These are phyloP conservation scores for Macrosteles quadrilineatus DNA, from an alignment of 1,140 invertebrate species.

Conservation along the genomic window DNA sequence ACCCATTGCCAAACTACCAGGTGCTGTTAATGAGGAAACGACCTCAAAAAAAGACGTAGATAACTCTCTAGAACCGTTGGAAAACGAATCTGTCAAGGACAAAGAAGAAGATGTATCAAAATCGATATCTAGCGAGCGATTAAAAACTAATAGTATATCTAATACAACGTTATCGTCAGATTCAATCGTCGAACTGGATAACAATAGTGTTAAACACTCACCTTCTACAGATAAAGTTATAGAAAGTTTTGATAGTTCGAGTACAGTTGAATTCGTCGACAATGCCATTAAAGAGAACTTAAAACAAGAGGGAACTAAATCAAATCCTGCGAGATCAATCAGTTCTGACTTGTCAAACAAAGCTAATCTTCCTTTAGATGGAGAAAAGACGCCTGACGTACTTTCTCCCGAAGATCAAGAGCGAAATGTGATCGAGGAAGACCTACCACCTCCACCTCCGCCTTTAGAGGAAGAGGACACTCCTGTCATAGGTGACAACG, in stretches of 20 bases:
- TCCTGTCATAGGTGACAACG: neutral
- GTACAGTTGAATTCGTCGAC: constrained; percentile 25
- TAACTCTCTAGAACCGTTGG: neutral
- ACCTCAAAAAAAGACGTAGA: neutral
- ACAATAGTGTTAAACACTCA: constrained; percentile 31
- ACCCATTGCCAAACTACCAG: neutral
- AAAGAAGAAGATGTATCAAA: constrained; percentile 35
- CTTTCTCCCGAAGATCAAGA: neutral
- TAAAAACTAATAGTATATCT: constrained; percentile 40
- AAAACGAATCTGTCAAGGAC: constrained; percentile 22
- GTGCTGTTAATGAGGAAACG: neutral
- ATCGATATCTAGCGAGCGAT: constrained; percentile 37
- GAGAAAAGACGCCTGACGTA: constrained; percentile 13
- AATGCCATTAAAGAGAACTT: neutral
- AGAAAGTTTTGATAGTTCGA: constrained; percentile 26
- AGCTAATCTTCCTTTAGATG: constrained; percentile 16
- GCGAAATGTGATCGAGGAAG: neutral
- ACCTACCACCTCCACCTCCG: neutral
- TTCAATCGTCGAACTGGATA: constrained; percentile 30
- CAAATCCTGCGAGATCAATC: neutral
- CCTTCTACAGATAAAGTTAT: constrained; percentile 28
- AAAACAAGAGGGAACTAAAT: neutral
- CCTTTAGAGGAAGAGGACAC: neutral
- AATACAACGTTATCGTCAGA: constrained; percentile 37
- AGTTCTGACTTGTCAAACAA: constrained; percentile 15